Base-by-base conservation (phyloP, 2,888 invertebrate species). In the Caenorhabditis sp. region DNA sequence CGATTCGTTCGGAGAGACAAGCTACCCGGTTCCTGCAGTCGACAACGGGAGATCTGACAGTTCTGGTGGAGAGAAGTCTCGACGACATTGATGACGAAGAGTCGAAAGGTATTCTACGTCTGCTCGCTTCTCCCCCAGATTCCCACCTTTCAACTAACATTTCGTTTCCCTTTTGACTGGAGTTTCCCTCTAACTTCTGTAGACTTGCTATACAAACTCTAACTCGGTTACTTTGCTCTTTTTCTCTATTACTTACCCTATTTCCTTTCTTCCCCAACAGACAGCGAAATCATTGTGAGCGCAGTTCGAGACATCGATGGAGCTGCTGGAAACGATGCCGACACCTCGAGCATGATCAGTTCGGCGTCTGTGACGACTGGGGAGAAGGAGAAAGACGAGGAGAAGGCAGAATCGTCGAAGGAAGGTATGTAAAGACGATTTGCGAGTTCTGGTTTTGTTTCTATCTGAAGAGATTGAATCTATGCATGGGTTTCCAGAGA, bases 1-100 rank as follows among this genome's bases (percentile, higher is more conserved):
- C 89, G 13, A 87, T 89, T 18, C 69, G 89, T 64, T 87, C 87
- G 24, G 90, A 90, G 64, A 74, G 89, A 47, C 90, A 90, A 69
- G 90, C 87, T 3, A 83, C 81, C n/a, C 77, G 87, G 20, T 85
- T 90, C 37, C 67, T 90, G 47, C 87, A 84, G 60, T 86, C 87
- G n/a, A 89, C 89, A 0, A 80, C 83, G 6, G 89, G 90, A 22
- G 90, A 90, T 70, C 74, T 90, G 60, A 84, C 87, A 56, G 88
- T 90, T 13, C 72, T 90, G 22, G 90, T 90, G 18, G 89, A 90
- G 40, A 76, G 90, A 51, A 84, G 86, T 62, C 53, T 89, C 4
- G 87, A 86, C 55, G 85, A 87, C 58, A 82, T 88, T 37, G 85
- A 87, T 28, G 88, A 88, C 18, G 85, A 85, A 15, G 87, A 86